Conservation (phyloP, 2,797 vertebrate genomes). For the Hoplostethus atlanticus region DNA sequence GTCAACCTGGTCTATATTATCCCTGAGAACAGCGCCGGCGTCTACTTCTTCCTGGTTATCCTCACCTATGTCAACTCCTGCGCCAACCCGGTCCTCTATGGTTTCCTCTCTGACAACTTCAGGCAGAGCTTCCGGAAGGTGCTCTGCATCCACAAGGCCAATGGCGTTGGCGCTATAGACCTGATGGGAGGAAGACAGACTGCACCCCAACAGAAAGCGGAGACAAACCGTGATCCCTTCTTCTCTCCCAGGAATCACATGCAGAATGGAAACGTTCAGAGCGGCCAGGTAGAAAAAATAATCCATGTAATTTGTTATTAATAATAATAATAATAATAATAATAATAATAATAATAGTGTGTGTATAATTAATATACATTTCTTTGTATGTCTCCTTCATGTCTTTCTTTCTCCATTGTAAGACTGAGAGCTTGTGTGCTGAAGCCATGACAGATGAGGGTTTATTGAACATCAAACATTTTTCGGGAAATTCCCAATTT, state of each 20-base stretch:
- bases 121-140: conserved; percentile 88
- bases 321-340: no score
- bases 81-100: conserved; percentile 94
- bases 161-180: conserved; percentile 35
- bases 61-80: conserved; percentile 96
- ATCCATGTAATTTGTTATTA: not conserved
- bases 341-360: not conserved
- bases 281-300: conserved; percentile 74
- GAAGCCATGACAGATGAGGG: no score
- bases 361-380: not conserved
- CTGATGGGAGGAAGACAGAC: not conserved
- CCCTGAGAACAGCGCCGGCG: conserved; percentile 83
- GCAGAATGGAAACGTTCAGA: conserved; percentile 83
- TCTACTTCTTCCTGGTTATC: conserved; percentile 91
- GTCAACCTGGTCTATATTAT: conserved; percentile 91
- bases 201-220: conserved; percentile 71
- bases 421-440: no score
- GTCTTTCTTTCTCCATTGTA: no score
- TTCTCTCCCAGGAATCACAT: conserved; percentile 52
- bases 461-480: not conserved
- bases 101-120: conserved; percentile 95
- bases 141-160: conserved; percentile 81
- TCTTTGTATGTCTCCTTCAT: not conserved
- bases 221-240: conserved; percentile 73
- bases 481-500: no score